Base-by-base conservation (phyloP, 2,888 invertebrate species). In the Saturnia japonica region DNA sequence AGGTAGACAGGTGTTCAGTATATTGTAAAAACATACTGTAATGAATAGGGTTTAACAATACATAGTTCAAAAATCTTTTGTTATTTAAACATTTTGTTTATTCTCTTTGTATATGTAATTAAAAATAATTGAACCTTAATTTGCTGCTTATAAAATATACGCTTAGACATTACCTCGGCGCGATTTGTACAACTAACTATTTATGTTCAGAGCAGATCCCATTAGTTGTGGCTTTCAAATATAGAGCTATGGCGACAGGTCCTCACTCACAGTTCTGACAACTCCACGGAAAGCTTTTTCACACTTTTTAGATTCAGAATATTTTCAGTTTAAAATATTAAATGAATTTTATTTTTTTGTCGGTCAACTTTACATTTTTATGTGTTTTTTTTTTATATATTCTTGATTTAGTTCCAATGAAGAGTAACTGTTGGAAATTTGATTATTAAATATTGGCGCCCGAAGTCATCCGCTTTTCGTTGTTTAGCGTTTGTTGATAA, bases 201-300 rank as follows among this genome's bases (percentile, higher is more conserved):
- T 12, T 28, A 25, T 25, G 57, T 57, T 57, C 57, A 14, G 4
- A 57, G 25, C 25, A 25, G 25, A 25, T 25, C 11, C 25, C 25
- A 12, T 12, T 57, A 57, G 25, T 57, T 25, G 25, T 19, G 57
- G 57, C 25, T 57, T 57, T 57, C 57, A 25, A 25, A 12, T 57
- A 25, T 12, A 57, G 57, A 57, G 25, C 14, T 4, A 57, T 25
- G 57, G 25, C 12, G 57, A 25, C 57, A 57, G 57, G 25, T 57
- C 57, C 25, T 57, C 25, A 57, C 25, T 57, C 57, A 57, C 19
- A 25, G 4, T 25, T 14, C 57, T 57, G 57, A 57, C 57, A 57
- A 57, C 57, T 57, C 57, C 57, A 25, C 57, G 57, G 11, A 57
- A 25, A 57, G 57, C 57, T 57, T 57, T 57, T 51, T 1, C 57